Conservation (phyloP, 2,888 invertebrate species). For the Galeruca laticollis region DNA sequence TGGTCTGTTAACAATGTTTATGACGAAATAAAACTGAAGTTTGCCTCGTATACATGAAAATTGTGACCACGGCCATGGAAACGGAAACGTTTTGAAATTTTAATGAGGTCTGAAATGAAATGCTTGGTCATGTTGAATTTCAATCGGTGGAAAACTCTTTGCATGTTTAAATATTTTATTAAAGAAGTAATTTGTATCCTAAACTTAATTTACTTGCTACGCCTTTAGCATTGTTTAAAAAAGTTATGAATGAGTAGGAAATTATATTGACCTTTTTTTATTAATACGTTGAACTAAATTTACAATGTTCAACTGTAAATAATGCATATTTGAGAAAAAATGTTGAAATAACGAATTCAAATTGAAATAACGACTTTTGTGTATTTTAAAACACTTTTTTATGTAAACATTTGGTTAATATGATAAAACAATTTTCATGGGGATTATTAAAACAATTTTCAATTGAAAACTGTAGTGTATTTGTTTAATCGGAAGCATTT, state of each 20-base stretch:
- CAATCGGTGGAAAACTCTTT: slow-evolving; percentile 1
- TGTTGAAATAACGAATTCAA: neutral
- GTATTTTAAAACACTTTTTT: too few relatives aligned
- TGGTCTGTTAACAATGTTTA: neutral
- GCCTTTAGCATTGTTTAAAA: neutral
- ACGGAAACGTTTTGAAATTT: slow-evolving; percentile 8
- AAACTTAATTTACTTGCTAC: neutral
- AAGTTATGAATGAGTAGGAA: neutral
- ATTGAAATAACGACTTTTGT: neutral
- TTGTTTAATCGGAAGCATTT: neutral
- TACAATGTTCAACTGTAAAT: neutral
- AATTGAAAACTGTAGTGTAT: neutral
- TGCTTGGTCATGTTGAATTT: slow-evolving; percentile 6
- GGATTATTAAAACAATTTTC: neutral
- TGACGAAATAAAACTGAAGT: neutral
- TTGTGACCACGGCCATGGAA: neutral
- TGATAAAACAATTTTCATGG: neutral
- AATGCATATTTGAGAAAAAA: neutral
- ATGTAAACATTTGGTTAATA: neutral
- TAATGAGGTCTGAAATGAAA: slow-evolving; percentile 2
- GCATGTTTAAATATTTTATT: slow-evolving; percentile 4
- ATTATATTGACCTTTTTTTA: neutral
- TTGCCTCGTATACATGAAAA: neutral
- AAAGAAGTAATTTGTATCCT: neutral
- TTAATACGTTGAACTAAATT: neutral